phyloP scores from a whole-genome alignment of 2,888 invertebrate genomes.

The Nycteola revayana region DNA sequence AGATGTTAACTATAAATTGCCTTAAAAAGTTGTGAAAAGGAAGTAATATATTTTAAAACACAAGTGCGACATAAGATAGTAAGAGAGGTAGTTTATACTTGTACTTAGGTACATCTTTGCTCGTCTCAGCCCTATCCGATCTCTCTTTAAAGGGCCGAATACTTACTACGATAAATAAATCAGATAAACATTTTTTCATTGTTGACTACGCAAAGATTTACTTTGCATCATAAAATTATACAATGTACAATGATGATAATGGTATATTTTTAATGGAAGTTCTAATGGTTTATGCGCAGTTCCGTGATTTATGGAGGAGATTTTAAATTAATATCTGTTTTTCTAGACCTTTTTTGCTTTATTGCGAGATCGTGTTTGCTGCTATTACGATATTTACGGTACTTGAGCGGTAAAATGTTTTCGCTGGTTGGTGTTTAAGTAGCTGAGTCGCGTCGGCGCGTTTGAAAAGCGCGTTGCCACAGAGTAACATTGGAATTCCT shows the following conservation, averaged over 20 bases:
- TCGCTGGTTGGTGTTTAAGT: too few relatives aligned
- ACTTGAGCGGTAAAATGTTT: neutral
- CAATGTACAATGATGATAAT: slow-evolving; percentile 30
- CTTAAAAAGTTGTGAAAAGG: too few relatives aligned
- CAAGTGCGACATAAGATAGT: too few relatives aligned
- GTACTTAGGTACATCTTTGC: too few relatives aligned
- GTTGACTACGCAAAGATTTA: slow-evolving; percentile 49
- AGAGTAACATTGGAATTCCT: too few relatives aligned
- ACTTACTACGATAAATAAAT: slow-evolving; percentile 57
- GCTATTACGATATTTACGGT: neutral
- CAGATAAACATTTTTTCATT: slow-evolving; percentile 55
- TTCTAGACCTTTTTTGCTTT: neutral
- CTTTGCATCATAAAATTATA: slow-evolving; percentile 41
- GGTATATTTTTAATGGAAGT: slow-evolving; percentile 31
- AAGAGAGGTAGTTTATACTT: too few relatives aligned
- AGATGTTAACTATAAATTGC: too few relatives aligned
- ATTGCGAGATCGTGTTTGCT: neutral
- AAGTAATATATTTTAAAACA: too few relatives aligned
- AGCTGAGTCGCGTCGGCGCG: too few relatives aligned
- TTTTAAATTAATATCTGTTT: slow-evolving; percentile 5
- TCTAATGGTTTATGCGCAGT: slow-evolving; percentile 35
- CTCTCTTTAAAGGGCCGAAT: slow-evolving; percentile 31
- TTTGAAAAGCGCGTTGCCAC: too few relatives aligned
- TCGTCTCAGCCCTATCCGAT: slow-evolving; percentile 11
- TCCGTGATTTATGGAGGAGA: slow-evolving; percentile 19